Evolutionary conservation across 2,888 invertebrate species (phyloP).

Genomic region (Acleris holmiana): DNA sequence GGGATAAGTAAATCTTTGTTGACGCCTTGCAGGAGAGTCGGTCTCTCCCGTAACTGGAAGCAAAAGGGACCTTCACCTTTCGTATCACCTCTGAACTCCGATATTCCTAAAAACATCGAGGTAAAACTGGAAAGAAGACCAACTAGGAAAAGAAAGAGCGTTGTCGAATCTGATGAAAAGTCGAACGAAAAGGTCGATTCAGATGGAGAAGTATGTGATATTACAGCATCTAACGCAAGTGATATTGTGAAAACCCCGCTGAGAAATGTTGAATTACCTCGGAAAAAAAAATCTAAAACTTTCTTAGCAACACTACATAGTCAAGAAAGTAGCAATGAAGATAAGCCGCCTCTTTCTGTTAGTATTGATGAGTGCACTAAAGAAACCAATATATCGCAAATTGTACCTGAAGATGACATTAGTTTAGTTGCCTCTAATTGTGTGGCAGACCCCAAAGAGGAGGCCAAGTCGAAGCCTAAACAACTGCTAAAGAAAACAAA

Average conservation of each 20-base stretch:
- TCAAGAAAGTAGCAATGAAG: constrained; percentile 38
- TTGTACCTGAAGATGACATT: neutral
- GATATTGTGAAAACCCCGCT: constrained; percentile 52
- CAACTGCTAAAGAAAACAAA: neutral
- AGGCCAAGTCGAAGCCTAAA: neutral
- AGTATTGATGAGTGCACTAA: constrained; percentile 24
- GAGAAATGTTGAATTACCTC: constrained; percentile 53
- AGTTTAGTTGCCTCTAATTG: constrained; percentile 5
- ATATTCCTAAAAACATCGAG: constrained; percentile 43
- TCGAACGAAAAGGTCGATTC: constrained; percentile 13
- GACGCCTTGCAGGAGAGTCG: constrained; percentile 82
- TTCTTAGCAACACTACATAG: constrained; percentile 45
- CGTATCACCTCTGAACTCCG: constrained; percentile 60
- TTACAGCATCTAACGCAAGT: constrained; percentile 22
- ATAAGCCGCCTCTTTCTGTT: constrained; percentile 3
- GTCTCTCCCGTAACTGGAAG: constrained; percentile 77
- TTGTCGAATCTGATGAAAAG: constrained; percentile 25
- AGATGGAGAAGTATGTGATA: constrained; percentile 43
- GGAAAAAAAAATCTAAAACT: constrained; percentile 63
- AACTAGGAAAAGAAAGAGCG: constrained; percentile 58
- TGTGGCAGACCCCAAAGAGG: neutral
- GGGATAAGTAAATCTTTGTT: constrained; percentile 80
- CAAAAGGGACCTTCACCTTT: constrained; percentile 69
- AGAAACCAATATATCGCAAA: constrained; percentile 12
- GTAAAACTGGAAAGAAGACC: constrained; percentile 46